Evolutionary conservation across 92 coral and sea anemone species (phyloP).

Genomic region (Zoanthus sociatus): DNA sequence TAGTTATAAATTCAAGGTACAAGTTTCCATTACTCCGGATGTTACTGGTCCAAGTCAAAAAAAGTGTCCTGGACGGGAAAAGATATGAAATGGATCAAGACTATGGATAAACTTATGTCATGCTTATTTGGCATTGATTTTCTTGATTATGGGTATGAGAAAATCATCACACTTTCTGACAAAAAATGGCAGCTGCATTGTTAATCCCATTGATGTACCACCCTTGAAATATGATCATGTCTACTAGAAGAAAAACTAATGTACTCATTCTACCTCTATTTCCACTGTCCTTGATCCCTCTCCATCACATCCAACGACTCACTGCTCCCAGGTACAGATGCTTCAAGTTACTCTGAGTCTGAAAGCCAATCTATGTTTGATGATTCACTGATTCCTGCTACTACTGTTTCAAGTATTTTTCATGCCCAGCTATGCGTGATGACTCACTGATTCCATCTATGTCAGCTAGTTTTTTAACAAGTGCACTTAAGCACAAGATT

Average conservation of each 20-base stretch:
- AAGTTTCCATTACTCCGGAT: conserved; percentile 7
- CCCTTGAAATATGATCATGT: neutral
- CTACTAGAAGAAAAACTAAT: neutral
- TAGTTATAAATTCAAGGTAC: neutral
- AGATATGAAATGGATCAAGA: neutral
- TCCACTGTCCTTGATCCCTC: too few species aligned
- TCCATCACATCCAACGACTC: neutral
- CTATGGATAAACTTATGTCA: neutral
- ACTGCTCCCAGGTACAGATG: conserved; percentile 17
- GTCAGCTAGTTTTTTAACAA: neutral
- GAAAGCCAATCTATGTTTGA: neutral
- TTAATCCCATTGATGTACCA: neutral
- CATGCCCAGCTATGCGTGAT: neutral
- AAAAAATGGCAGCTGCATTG: neutral
- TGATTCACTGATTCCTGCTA: conserved; percentile 2
- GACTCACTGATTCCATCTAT: conserved; percentile 1
- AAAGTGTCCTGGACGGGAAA: neutral
- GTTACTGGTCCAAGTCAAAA: neutral
- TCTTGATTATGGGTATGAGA: neutral
- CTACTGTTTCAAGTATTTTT: neutral
- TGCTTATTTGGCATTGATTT: neutral
- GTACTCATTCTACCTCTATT: too few species aligned
- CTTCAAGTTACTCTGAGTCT: neutral
- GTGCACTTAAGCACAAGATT: neutral
- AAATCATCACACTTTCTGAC: neutral